These are phyloP conservation scores for Gastrophysa polygoni DNA, from an alignment of 2,888 invertebrate genomes.

Conservation along the genomic window DNA sequence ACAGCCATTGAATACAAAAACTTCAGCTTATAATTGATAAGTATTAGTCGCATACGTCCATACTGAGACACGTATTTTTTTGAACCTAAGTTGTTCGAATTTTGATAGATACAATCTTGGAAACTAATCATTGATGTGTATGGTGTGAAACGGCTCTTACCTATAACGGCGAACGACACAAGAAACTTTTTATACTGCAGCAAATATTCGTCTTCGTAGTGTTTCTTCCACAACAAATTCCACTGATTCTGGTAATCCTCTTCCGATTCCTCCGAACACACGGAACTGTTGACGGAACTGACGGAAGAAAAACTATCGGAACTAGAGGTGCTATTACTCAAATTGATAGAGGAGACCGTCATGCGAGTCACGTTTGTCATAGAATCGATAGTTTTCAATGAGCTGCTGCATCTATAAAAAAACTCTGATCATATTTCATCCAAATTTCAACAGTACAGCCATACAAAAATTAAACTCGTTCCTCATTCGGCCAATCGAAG, in stretches of 20 bases:
- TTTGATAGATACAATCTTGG: too few relatives aligned
- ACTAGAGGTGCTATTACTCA: constrained; percentile 57
- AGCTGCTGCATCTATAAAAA: constrained; percentile 61
- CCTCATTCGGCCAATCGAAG: too few relatives aligned
- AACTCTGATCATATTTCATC: too few relatives aligned
- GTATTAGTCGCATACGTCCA: too few relatives aligned
- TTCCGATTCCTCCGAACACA: constrained; percentile 56
- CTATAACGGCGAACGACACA: constrained; percentile 17
- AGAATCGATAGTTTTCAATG: constrained; percentile 69
- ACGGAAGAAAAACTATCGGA: constrained; percentile 59
- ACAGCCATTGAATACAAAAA: too few relatives aligned
- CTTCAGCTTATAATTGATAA: too few relatives aligned
- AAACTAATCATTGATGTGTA: too few relatives aligned
- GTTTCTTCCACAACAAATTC: constrained; percentile 78
- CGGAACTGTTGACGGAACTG: constrained; percentile 60
- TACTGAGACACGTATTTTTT: too few relatives aligned
- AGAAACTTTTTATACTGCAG: constrained; percentile 63
- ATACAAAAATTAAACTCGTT: too few relatives aligned
- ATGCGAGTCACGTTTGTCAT: constrained; percentile 80
- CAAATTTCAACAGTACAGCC: too few relatives aligned
- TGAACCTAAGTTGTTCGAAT: too few relatives aligned
- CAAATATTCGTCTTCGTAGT: constrained; percentile 74
- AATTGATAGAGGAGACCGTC: constrained; percentile 70
- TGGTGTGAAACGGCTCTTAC: too few relatives aligned
- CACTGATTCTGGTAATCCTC: constrained; percentile 72